phyloP scores from a whole-genome alignment of 2,797 vertebrate species.

The Gymnothorax reevesii region DNA sequence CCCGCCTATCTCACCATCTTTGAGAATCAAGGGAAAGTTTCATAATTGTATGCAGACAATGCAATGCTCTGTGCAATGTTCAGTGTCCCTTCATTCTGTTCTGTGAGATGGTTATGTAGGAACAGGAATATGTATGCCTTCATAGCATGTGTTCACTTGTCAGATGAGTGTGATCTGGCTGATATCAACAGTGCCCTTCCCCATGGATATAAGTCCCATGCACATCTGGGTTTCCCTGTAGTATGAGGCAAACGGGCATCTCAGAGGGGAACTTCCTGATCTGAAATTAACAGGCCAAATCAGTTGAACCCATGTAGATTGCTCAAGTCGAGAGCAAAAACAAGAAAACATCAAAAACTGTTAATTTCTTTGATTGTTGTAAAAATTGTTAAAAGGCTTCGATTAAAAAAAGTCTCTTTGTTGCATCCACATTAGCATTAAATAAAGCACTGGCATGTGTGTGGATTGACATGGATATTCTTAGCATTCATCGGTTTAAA shows the following conservation, averaged over 20 bases:
- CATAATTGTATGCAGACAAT: not conserved
- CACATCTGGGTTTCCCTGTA: not conserved
- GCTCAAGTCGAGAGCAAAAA: not conserved
- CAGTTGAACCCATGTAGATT: not conserved
- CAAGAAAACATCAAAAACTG: not conserved
- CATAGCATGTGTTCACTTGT: not conserved
- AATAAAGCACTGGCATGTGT: too few species aligned
- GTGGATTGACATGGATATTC: too few species aligned
- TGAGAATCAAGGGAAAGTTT: not conserved
- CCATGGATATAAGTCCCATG: not conserved
- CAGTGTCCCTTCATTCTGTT: not conserved
- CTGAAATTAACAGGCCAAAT: not conserved
- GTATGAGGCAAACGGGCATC: not conserved
- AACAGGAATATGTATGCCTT: not conserved
- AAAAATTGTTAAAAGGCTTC: too few species aligned
- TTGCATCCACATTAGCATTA: too few species aligned
- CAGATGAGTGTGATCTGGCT: not conserved
- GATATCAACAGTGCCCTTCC: not conserved
- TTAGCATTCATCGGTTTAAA: not conserved
- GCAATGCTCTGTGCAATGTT: conserved; percentile 2
- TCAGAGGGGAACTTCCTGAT: not conserved
- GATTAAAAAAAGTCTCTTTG: too few species aligned
- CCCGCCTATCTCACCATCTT: not conserved
- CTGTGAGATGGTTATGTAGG: not conserved
- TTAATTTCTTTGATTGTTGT: too few species aligned